Evolutionary conservation across 2,113 vertebrate genomes (phyloP).

Genomic region (Grus americana): DNA sequence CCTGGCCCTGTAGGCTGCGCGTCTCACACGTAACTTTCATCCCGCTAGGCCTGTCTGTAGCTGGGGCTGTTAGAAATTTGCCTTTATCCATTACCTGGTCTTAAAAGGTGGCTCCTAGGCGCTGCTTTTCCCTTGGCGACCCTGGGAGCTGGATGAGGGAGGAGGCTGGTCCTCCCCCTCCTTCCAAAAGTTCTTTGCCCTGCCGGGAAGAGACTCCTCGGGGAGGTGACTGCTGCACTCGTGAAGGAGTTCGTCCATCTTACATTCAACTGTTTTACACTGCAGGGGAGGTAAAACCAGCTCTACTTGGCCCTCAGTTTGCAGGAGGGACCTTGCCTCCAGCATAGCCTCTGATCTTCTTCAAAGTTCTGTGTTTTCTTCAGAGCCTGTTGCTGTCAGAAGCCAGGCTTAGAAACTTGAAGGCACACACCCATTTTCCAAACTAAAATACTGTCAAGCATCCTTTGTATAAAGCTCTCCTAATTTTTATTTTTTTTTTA

Average conservation of each 20-base stretch:
- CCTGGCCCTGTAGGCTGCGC: not conserved
- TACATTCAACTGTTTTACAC: not conserved
- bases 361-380: not conserved
- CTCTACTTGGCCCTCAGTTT: not conserved
- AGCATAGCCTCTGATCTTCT: accelerated
- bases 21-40: accelerated
- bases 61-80: not conserved
- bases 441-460: not conserved
- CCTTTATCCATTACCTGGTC: accelerated
- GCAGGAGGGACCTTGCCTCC: not conserved
- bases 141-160: not conserved
- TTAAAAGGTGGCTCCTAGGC: too few relatives aligned
- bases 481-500: not conserved
- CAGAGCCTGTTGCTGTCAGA: not conserved
- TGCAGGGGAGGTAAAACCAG: not conserved
- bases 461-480: not conserved
- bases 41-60: not conserved
- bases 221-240: not conserved
- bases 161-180: not conserved
- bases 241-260: accelerated
- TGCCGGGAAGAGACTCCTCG: not conserved
- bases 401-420: not conserved
- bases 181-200: not conserved
- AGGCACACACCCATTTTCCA: not conserved
- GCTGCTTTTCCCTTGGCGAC: too few relatives aligned